Evolutionary conservation across 2,113 vertebrate species (phyloP), one percentile per base, ranked within the genome.

Genomic region (Halichoeres trimaculatus): DNA sequence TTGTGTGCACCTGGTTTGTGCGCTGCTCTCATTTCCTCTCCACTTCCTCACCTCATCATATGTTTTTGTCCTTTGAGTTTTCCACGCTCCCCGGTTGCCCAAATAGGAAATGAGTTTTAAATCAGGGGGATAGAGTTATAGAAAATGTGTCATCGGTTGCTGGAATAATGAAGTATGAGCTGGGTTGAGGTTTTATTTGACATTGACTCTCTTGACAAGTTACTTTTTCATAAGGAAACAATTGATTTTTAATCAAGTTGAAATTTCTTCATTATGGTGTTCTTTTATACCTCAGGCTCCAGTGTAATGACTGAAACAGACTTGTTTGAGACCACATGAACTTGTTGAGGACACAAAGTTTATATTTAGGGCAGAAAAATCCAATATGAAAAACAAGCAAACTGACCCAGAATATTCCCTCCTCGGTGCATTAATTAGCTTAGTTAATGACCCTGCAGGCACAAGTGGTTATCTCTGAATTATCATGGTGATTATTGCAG

Each of bases 21-120:
- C 64, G 53, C 78, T 67, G 50, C 55, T 85, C 84, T 89, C 84
- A 87, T 90, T 87, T 84, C 87, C 88, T 88, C 74, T 70, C 60
- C 38, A 67, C 53, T 67, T 75, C 80, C 76, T 69, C 57, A 45
- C 76, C 79, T 76, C 74, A 80, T 83, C 79, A 74, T 67, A 47
- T 75, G 62, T 84, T 82, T 74, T 86, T 71, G 55, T 89, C 77
- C 57, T 63, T 26, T 77, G 70, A 69, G 56, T 73, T 85, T 83
- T 78, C 62, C 45, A 14, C 20, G 55, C 60, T 78, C 77, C 76
- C 71, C 53, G 60, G 71, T 70, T 56, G 59, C 56, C 68, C n/a
- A 34, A 70, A 66, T 73, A 48, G 85, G 78, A 89, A 90, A 90
- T 88, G 54, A 88, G 73, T 78, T 78, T 58, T 78, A 61, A 70